Base-by-base conservation (phyloP, 1,140 invertebrate genomes). In the Ericerus pela region DNA sequence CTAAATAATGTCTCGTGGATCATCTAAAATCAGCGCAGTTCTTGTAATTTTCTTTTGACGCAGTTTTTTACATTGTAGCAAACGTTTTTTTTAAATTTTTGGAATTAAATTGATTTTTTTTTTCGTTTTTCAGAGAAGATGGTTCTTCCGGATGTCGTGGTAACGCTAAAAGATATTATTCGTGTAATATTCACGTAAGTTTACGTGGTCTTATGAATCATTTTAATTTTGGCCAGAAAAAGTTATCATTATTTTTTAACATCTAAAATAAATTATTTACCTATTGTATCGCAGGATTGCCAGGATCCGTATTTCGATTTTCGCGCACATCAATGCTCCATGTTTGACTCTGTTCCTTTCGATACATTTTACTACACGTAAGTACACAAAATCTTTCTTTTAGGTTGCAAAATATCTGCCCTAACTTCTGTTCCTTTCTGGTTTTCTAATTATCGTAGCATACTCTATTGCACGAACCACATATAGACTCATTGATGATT, bases 121-220 rank as follows among this genome's bases (percentile, higher is more conserved):
- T 60, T 47, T 43, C 36, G 10, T 60, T 20, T 36, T 60, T 56
- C 41, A 55, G 51, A 29, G 43, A 29, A 29, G 57, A 62, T 62
- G 43, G 55, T 55, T 55, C 31, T 41, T 33, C 29, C 57, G 33
- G 52, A 59, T 95, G 90, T 64, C 72, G 70, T 5, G 90, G 89
- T 12, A 78, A 87, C 1, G 74, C 75, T 54, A 82, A 78, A 38
- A 81, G 84, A 67, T 90, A 85, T 72, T 87, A 88, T 67, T 92
- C 89, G 2, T 95, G 90, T 65, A 90, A 93, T 67, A 82, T 88
- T 16, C 84, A 93, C 71, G 82, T 84, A 66, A 72, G 68, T 26
- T 10, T 22, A 51, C 10, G 14, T 41, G 8, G n/a, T 22, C n/a
- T n/a, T 14, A 33, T 37, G 26, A 28, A 41, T 16, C 16, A 43